phyloP scores from a whole-genome alignment of 2,113 vertebrate species.

The Thryonomys swinderianus region DNA sequence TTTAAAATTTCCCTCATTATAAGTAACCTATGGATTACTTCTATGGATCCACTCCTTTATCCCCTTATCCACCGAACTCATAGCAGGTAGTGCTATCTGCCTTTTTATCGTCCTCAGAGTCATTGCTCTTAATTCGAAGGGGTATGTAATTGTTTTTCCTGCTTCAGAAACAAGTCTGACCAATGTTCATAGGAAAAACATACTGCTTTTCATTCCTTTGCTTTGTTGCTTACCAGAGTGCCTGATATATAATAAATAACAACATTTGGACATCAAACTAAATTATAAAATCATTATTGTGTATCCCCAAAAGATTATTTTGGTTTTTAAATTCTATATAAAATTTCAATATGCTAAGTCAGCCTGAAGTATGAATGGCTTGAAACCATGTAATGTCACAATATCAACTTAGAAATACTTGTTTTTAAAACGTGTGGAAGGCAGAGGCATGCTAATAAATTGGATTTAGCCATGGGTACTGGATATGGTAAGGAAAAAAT shows the following conservation, averaged over 20 bases:
- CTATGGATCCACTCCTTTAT: background rate
- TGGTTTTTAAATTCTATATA: constrained; percentile 4
- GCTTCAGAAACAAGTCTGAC: background rate
- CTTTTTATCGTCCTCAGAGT: background rate
- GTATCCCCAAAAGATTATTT: background rate
- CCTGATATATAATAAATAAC: background rate
- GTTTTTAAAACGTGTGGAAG: background rate
- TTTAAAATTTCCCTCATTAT: background rate
- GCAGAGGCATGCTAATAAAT: background rate
- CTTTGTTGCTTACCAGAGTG: too few relatives aligned
- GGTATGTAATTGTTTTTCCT: background rate
- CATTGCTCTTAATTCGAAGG: background rate
- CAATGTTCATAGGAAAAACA: background rate
- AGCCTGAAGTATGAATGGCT: constrained; percentile 10
- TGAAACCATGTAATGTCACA: background rate
- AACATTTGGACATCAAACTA: background rate
- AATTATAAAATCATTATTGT: background rate
- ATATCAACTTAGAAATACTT: background rate
- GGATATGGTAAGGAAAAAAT: background rate
- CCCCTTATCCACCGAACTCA: accelerated
- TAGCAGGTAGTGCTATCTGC: accelerated
- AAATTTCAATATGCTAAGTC: constrained; percentile 4
- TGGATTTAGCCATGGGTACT: background rate
- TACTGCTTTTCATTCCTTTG: background rate
- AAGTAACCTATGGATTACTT: too few relatives aligned